Base-by-base conservation (phyloP, 2,888 invertebrate genomes). In the Aphrophora alni region DNA sequence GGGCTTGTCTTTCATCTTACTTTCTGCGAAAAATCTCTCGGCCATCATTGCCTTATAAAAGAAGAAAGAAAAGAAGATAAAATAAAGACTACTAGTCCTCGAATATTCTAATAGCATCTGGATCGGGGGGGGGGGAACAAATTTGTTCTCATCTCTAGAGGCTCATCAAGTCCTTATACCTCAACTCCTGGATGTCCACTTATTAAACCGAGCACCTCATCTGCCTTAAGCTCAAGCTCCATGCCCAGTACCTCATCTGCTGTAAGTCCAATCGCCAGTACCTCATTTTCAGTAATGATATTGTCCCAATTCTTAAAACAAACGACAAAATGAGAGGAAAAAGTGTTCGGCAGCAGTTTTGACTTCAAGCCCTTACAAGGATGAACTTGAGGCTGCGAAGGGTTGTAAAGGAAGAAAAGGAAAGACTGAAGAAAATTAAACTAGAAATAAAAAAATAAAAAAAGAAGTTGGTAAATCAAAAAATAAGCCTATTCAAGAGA, bases 101-200 rank as follows among this genome's bases (percentile, higher is more conserved):
- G n/a, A n/a, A n/a, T n/a, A n/a, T n/a, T n/a, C n/a, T n/a, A n/a
- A n/a, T n/a, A n/a, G n/a, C n/a, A n/a, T n/a, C n/a, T n/a, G n/a
- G n/a, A n/a, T n/a, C n/a, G n/a, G n/a, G n/a, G n/a, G n/a, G n/a
- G n/a, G n/a, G n/a, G n/a, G n/a, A n/a, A n/a, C n/a, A n/a, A n/a
- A 80, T 75, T 80, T 80, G 59, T 80, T 80, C 80, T 80, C 75
- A 27, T 79, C 73, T 79, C 79, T 73, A 44, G 17, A 44, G 69
- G 25, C 69, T 59, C 68, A 74, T n/a, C n/a, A n/a, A 74, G 68
- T 38, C 70, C 80, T 69, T 44, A 38, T 69, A 75, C 38, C 69
- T 68, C 75, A 75, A 75, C n/a, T 21, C 69, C 38, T 69, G 33
- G 27, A 75, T 51, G 33, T 80, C 75, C 80, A 51, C n/a, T 51